Percentiles rank a stretch among this genome's conserved stretches.
Conservation (phyloP, 2,888 invertebrate genomes). For the Drosophila limbata region DNA sequence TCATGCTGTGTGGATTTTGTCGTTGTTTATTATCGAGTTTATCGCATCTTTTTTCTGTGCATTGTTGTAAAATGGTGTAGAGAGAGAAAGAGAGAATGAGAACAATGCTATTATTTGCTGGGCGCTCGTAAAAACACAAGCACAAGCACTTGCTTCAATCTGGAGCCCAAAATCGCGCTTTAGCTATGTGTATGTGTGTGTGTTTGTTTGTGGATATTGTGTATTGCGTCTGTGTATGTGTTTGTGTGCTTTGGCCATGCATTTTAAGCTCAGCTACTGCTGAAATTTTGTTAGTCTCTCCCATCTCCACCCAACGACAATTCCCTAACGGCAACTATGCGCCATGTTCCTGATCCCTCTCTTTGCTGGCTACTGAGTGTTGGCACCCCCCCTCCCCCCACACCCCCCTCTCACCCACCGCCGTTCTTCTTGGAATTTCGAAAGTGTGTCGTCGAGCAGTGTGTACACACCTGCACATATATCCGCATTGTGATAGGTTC, state of each 20-base stretch:
- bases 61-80: constrained; percentile 44
- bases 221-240: constrained; percentile 16
- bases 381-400: constrained; percentile 4
- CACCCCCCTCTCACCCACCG: constrained; percentile 1
- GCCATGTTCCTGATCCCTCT: constrained; percentile 36
- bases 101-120: constrained; percentile 19
- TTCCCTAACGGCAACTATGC: constrained; percentile 50
- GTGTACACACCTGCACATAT: constrained; percentile 21
- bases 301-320: neutral
- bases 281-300: constrained; percentile 51
- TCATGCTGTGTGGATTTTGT: neutral
- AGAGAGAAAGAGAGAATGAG: constrained; percentile 11
- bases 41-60: constrained; percentile 37
- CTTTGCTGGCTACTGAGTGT: constrained; percentile 28
- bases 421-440: constrained; percentile 41
- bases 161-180: constrained; percentile 47
- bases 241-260: constrained; percentile 48
- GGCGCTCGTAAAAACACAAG: constrained; percentile 37
- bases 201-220: constrained; percentile 17
- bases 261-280: constrained; percentile 56
- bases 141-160: constrained; percentile 48
- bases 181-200: constrained; percentile 16
- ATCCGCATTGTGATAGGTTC: constrained; percentile 58
- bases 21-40: constrained; percentile 2
- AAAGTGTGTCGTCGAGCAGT: constrained; percentile 54